phyloP scores from a whole-genome alignment of 2,797 vertebrate species.

The Geotrypetes seraphini region DNA sequence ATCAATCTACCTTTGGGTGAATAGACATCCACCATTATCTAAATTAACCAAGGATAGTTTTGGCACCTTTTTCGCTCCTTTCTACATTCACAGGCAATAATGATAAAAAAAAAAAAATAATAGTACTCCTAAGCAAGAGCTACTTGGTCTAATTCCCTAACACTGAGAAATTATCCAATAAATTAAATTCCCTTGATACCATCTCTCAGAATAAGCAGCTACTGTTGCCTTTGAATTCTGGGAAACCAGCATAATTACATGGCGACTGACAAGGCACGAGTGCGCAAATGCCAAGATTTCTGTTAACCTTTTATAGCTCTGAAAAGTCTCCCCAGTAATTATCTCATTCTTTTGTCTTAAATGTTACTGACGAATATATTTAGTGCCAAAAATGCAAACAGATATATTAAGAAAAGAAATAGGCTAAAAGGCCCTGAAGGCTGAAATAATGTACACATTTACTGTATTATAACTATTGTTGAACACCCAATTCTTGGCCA shows the following conservation, averaged over 20 bases:
- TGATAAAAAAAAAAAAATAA: conserved; percentile 51
- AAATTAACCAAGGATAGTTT: conserved; percentile 19
- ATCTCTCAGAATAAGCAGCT: conserved; percentile 50
- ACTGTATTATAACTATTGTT: too few relatives aligned
- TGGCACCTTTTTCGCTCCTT: conserved; percentile 18
- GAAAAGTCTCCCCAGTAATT: conserved; percentile 61
- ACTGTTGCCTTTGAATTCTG: conserved; percentile 57
- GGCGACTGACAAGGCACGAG: conserved; percentile 64
- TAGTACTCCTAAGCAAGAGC: conserved; percentile 40
- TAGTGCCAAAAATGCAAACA: conserved; percentile 53
- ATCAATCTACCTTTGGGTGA: conserved; percentile 1
- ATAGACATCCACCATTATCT: not conserved
- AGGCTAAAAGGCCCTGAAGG: conserved; percentile 23
- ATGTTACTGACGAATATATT: conserved; percentile 66
- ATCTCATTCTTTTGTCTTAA: conserved; percentile 63
- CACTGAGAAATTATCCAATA: conserved; percentile 54
- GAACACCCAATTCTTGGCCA: too few relatives aligned
- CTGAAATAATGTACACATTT: conserved; percentile 5
- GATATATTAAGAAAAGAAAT: too few relatives aligned
- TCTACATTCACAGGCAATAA: conserved; percentile 42
- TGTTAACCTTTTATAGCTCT: conserved; percentile 65
- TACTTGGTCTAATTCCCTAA: conserved; percentile 39
- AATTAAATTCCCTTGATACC: conserved; percentile 60
- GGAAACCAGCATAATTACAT: conserved; percentile 65
- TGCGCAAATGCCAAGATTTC: conserved; percentile 69